Percentiles rank a stretch among this genome's conserved stretches.
Conservation (phyloP, 2,113 vertebrate species). For the Ptilorrhoa leucosticta region DNA sequence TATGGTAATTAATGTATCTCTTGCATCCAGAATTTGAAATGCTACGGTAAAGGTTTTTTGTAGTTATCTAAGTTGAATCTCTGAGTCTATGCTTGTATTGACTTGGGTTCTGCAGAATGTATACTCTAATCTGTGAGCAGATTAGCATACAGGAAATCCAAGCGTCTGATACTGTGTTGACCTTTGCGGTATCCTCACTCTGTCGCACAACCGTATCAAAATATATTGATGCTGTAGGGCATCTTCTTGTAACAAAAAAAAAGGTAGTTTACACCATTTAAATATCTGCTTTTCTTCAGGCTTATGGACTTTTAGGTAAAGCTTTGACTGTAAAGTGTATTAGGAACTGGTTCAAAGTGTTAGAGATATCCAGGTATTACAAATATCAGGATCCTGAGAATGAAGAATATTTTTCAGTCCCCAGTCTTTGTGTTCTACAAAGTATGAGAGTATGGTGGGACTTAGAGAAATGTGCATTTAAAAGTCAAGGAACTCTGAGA, state of each 20-base stretch:
- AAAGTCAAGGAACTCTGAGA: not conserved
- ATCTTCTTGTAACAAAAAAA: not conserved
- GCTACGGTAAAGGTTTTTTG: not conserved
- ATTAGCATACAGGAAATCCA: not conserved
- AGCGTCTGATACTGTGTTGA: not conserved
- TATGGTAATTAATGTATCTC: not conserved
- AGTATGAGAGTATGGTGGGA: not conserved
- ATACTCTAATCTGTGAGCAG: not conserved
- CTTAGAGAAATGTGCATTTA: not conserved
- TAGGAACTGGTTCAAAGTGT: not conserved
- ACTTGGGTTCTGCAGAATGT: not conserved
- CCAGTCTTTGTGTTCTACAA: not conserved
- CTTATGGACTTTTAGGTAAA: not conserved
- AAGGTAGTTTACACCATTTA: not conserved
- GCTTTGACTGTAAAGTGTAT: not conserved
- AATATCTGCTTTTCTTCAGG: not conserved
- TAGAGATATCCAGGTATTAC: not conserved
- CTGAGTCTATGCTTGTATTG: not conserved
- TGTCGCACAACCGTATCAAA: not conserved
- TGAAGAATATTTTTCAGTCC: not conserved
- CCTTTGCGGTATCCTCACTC: not conserved
- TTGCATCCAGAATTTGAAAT: not conserved
- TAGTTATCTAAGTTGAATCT: not conserved
- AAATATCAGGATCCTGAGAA: not conserved
- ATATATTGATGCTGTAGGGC: not conserved